These are phyloP conservation scores for Craseonycteris thonglongyai DNA, from an alignment of 2,113 vertebrate species.

Conservation along the genomic window DNA sequence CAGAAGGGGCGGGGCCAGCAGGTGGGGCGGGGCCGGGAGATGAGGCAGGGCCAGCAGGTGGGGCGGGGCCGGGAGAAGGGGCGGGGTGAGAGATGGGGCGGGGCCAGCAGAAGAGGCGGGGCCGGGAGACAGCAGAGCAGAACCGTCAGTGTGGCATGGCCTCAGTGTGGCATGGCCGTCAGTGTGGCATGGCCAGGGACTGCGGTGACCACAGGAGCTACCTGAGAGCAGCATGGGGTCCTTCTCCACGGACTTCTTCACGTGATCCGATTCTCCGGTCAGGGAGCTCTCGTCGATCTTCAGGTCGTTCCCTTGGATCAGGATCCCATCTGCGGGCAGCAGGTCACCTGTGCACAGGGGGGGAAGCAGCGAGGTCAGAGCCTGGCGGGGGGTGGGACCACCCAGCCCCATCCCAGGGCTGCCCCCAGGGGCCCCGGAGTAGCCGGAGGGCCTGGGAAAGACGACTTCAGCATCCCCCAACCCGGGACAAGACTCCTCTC, in stretches of 20 bases:
- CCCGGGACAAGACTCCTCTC: neutral
- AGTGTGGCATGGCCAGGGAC: neutral
- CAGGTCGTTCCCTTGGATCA: constrained; percentile 97
- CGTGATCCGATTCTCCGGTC: constrained; percentile 95
- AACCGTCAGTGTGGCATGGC: neutral
- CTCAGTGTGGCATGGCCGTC: neutral
- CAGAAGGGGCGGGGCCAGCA: too few species aligned
- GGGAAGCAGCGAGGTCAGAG: neutral
- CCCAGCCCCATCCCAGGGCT: neutral
- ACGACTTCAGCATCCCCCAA: neutral
- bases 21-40: too few species aligned
- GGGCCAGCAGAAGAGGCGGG: too few species aligned
- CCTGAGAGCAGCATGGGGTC: constrained; percentile 97
- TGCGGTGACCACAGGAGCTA: constrained; percentile 59
- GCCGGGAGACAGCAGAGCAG: too few species aligned
- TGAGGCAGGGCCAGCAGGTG: too few species aligned
- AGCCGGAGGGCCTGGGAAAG: neutral
- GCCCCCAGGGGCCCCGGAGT: neutral
- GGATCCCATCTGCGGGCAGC: constrained; percentile 92
- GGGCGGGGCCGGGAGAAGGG: too few species aligned
- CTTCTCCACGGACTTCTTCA: constrained; percentile 92
- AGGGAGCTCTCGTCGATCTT: constrained; percentile 98
- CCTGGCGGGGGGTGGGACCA: neutral
- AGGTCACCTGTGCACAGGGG: constrained; percentile 86
- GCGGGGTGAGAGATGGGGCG: too few species aligned